Percentiles rank a stretch among this genome's conserved stretches.
phyloP scores from a whole-genome alignment of 2,113 vertebrate genomes.

The Gopherus evgoodei region DNA sequence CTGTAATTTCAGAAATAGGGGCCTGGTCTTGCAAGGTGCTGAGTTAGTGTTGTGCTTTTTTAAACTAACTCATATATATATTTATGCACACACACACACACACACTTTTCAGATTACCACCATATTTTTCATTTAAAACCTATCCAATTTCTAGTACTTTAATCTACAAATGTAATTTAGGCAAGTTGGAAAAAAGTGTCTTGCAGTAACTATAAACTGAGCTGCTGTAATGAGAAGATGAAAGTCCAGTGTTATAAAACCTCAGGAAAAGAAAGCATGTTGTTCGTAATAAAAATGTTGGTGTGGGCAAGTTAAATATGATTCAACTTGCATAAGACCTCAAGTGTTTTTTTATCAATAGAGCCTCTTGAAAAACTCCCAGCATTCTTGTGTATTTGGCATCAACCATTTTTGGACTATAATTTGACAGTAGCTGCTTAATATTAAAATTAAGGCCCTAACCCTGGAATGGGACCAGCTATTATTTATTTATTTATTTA shows the following conservation, averaged over 20 bases:
- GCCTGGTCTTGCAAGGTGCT: not conserved
- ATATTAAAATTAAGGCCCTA: not conserved
- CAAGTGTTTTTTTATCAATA: rapidly evolving
- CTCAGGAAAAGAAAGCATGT: not conserved
- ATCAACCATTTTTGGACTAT: rapidly evolving
- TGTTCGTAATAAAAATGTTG: not conserved
- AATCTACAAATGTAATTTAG: not conserved
- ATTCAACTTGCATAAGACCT: not conserved
- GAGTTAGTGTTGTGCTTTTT: not conserved
- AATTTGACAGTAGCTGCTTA: not conserved
- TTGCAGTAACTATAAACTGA: not conserved
- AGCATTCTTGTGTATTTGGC: no score
- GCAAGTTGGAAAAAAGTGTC: not conserved
- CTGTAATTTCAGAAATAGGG: not conserved
- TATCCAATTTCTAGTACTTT: not conserved
- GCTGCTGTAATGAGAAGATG: not conserved
- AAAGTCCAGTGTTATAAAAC: not conserved
- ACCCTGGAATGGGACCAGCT: not conserved
- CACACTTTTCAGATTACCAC: not conserved
- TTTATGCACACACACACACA: not conserved
- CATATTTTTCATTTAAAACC: not conserved
- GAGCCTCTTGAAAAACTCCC: not conserved
- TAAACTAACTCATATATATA: not conserved
- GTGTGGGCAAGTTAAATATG: not conserved
- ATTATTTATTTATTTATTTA: no score